Conservation (phyloP, 2,113 vertebrate genomes). For the Leptodactylus fuscus region DNA sequence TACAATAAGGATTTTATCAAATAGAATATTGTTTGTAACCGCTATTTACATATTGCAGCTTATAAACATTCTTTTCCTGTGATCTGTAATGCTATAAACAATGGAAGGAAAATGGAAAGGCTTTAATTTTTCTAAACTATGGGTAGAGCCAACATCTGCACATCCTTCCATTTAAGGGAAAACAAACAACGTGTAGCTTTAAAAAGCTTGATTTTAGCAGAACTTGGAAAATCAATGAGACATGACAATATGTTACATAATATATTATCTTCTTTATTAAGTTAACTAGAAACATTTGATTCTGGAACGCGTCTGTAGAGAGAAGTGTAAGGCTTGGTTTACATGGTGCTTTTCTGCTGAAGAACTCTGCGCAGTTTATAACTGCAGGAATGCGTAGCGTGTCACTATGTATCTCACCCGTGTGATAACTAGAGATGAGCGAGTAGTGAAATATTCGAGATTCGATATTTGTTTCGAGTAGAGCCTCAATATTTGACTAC, state of each 20-base stretch:
- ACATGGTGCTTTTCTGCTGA: too few species aligned
- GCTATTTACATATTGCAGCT: not conserved
- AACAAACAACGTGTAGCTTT: constrained; percentile 18
- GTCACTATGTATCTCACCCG: too few species aligned
- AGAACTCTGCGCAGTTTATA: too few species aligned
- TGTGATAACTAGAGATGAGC: too few species aligned
- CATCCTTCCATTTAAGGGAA: constrained; percentile 61
- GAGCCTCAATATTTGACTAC: too few species aligned
- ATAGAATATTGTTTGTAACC: not conserved
- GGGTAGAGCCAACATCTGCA: constrained; percentile 37
- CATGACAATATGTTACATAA: constrained; percentile 26
- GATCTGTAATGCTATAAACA: constrained; percentile 34
- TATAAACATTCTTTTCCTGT: constrained; percentile 13
- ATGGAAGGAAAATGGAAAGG: constrained; percentile 23
- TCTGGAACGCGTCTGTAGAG: not conserved
- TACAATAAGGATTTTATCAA: not conserved
- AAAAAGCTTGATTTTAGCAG: constrained; percentile 32
- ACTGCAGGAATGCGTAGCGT: not conserved
- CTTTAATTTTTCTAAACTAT: constrained; percentile 29
- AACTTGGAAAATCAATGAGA: not conserved
- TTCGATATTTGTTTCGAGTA: too few species aligned
- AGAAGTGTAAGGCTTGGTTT: too few species aligned
- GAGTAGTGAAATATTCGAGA: too few species aligned
- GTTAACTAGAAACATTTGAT: not conserved
- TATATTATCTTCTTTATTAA: not conserved